Evolutionary conservation across 2,888 invertebrate species (phyloP).

Genomic region (Allolobophora icterica): DNA sequence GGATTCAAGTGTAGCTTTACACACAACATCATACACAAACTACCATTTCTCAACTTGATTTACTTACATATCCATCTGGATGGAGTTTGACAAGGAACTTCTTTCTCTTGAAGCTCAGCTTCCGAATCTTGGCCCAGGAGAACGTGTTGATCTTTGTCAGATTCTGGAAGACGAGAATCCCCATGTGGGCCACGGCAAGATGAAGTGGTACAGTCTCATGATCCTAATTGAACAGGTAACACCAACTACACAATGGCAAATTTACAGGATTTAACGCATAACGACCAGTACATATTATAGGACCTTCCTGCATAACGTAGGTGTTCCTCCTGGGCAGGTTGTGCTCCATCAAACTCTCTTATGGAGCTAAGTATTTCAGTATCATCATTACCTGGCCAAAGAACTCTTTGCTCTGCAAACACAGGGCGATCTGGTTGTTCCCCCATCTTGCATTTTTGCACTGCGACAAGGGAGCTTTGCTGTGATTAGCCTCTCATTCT

Average conservation of each 20-base stretch:
- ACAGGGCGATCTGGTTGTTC: too few relatives aligned
- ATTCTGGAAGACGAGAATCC: constrained; percentile 95
- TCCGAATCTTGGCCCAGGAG: constrained; percentile 98
- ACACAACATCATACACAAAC: background rate
- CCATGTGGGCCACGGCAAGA: constrained; percentile 95
- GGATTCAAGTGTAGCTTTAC: background rate
- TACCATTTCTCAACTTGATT: background rate
- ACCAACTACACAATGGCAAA: background rate
- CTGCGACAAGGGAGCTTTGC: too few relatives aligned
- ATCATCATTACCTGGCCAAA: too few relatives aligned
- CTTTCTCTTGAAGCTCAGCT: constrained; percentile 97
- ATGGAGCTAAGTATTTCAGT: too few relatives aligned
- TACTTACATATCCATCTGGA: constrained; percentile 76
- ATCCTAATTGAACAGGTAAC: constrained; percentile 54
- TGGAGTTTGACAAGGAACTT: constrained; percentile 95
- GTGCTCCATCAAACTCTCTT: too few relatives aligned
- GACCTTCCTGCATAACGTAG: background rate
- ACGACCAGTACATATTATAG: background rate
- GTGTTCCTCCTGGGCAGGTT: background rate
- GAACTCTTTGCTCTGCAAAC: too few relatives aligned
- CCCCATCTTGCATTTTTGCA: too few relatives aligned
- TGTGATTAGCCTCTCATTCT: too few relatives aligned
- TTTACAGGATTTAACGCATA: background rate
- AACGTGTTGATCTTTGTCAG: constrained; percentile 97
- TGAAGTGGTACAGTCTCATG: constrained; percentile 87